Base-by-base conservation (phyloP, 2,888 invertebrate genomes). In the Pristionchus japonicus region DNA sequence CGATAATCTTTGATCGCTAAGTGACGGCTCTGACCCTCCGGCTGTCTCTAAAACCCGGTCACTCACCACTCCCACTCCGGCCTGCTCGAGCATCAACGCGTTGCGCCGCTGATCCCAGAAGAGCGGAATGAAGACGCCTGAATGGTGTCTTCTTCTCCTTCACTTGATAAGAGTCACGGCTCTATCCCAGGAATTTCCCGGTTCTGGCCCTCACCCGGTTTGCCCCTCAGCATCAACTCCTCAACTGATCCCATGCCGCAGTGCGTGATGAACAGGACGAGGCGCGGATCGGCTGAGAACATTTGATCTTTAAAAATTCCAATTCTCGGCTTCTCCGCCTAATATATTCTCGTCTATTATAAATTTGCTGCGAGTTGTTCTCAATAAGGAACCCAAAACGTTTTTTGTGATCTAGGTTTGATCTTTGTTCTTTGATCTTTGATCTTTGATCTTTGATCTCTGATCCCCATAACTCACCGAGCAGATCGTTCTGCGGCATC, bases 391-490 rank as follows among this genome's bases (percentile, higher is more conserved):
- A n/a, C n/a, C n/a, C n/a, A n/a, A n/a, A n/a, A n/a, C n/a, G n/a
- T n/a, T n/a, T n/a, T n/a, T n/a, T n/a, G n/a, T n/a, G n/a, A n/a
- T n/a, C n/a, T n/a, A n/a, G n/a, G n/a, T n/a, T n/a, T n/a, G n/a
- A n/a, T n/a, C n/a, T 77, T 6, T 77, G 34, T 37, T 70, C 67
- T 31, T 34, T 34, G 74, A 37, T 70, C 37, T 70, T 70, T 70
- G 70, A 43, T 77, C 74, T 77, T n/a, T 37, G 74, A 43, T 77
- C 43, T 77, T 77, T 77, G 74, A 77, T 77, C 74, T 77, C 74
- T 74, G n/a, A n/a, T n/a, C n/a, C n/a, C 74, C 37, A 17, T 23
- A 6, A 27, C 64, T 64, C 6, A 70, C 67, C 20, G 1, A 70
- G 20, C 17, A 70, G 67, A 64, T 64, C 61, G 27, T 64, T 64